These are phyloP conservation scores for Butorides virescens DNA, from an alignment of 2,113 vertebrate species.

Conservation along the genomic window DNA sequence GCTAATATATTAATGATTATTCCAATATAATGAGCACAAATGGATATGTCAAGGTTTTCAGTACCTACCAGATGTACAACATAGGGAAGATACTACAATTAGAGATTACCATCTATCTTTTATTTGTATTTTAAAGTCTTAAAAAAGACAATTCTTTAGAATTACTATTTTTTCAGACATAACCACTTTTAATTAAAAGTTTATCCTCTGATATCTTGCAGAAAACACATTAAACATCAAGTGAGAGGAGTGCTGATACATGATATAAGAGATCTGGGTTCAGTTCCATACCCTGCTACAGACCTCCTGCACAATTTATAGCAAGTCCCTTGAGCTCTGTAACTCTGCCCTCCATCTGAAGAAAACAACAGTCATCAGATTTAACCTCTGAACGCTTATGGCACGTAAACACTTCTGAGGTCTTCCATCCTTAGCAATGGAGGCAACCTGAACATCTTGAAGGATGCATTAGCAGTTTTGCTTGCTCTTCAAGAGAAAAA, in stretches of 20 bases:
- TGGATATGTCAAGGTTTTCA: not conserved
- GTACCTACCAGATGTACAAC: not conserved
- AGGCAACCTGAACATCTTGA: not conserved
- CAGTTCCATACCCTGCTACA: not conserved
- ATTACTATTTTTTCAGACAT: not conserved
- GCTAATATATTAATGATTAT: not conserved
- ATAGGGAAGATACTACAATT: not conserved
- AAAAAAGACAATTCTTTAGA: not conserved
- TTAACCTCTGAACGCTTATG: not conserved
- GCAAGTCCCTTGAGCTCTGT: not conserved
- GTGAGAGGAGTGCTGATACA: rapidly evolving
- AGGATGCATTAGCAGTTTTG: not conserved
- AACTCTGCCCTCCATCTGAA: not conserved
- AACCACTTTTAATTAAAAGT: not conserved
- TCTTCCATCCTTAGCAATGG: not conserved
- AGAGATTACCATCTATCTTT: not conserved
- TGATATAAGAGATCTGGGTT: not conserved
- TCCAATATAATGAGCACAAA: not conserved
- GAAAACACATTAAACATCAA: not conserved
- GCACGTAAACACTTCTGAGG: not conserved
- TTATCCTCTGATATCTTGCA: not conserved
- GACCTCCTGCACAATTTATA: not conserved
- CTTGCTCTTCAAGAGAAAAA: not conserved
- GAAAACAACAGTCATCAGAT: not conserved
- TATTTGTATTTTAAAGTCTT: not conserved